Conservation (phyloP, 2,888 invertebrate genomes). For the Dolomedes plantarius region DNA sequence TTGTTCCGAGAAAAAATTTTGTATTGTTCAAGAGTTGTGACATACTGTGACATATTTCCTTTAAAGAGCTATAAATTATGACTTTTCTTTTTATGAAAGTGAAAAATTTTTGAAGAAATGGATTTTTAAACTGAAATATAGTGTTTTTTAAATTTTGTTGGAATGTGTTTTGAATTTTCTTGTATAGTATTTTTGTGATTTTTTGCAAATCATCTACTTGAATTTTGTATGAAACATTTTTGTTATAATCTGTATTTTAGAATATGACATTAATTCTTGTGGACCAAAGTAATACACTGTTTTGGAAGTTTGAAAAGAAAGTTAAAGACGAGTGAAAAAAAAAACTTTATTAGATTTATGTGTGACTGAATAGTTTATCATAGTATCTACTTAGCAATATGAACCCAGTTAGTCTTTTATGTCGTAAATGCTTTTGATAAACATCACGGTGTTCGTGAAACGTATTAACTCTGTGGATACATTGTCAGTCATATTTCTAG, state of each 20-base stretch:
- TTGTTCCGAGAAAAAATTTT: conserved; percentile 15
- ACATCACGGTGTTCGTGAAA: neutral
- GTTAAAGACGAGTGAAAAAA: neutral
- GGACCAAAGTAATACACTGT: neutral
- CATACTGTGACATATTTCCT: neutral
- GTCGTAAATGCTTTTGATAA: neutral
- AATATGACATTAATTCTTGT: neutral
- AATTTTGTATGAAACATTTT: conserved; percentile 38
- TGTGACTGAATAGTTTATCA: neutral
- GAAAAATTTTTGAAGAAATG: conserved; percentile 34
- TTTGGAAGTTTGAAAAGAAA: neutral
- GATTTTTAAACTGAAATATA: conserved; percentile 29
- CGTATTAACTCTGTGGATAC: too few relatives aligned
- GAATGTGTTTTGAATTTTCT: conserved; percentile 39
- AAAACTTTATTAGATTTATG: neutral
- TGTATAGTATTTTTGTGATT: conserved; percentile 32
- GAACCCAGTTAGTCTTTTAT: neutral
- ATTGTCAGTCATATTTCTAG: too few relatives aligned
- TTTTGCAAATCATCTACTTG: conserved; percentile 22
- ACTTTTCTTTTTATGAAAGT: conserved; percentile 15
- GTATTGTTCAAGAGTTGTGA: conserved; percentile 10
- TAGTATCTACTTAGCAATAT: conserved; percentile 1
- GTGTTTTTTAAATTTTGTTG: conserved; percentile 25
- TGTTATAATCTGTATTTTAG: neutral
- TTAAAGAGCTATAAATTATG: neutral